Evolutionary conservation across 2,113 vertebrate genomes (phyloP), one percentile per base, ranked within the genome.

Genomic region (Boleophthalmus pectinirostris): DNA sequence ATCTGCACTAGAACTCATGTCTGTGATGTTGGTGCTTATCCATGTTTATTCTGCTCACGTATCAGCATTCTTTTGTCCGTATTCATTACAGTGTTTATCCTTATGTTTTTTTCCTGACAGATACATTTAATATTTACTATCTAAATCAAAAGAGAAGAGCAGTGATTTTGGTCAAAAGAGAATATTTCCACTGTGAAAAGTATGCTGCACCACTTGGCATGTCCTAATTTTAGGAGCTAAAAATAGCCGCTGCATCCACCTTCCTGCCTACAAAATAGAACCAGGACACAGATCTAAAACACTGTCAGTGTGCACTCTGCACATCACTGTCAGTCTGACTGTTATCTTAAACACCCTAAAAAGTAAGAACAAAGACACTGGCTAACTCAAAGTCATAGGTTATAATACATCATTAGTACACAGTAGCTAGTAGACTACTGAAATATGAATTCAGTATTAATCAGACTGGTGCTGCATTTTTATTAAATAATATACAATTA

Each of bases 161-260:
- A n/a, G 11, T 38, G 18, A n/a, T n/a, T 20, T 11, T 23, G 4
- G 12, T 29, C 29, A 45, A 38, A 15, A 21, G 20, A 2, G 43
- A 33, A 58, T 25, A 20, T 23, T 61, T 38, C 61, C 21, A 2
- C 58, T 16, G 25, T 47, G 68, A 66, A n/a, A 25, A 64, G 25
- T 67, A 77, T 29, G 43, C 68, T 74, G 67, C 18, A 18, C 66
- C 61, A 54, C 60, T 68, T 43, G 53, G 69, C 68, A 69, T 53
- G 58, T 72, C 72, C 74, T 63, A 29, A 38, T 69, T 68, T 45
- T 75, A 20, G 18, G 66, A 23, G 61, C 66, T 84, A 81, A 79
- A 84, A 84, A 84, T 84, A 81, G 65, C 51, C 2, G 9, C 10
- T 21, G 33, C 51, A n/a, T 20, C 14, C 66, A 15, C 64, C 72